Conservation (phyloP, 2,113 vertebrate genomes). For the Crotalus horridus region DNA sequence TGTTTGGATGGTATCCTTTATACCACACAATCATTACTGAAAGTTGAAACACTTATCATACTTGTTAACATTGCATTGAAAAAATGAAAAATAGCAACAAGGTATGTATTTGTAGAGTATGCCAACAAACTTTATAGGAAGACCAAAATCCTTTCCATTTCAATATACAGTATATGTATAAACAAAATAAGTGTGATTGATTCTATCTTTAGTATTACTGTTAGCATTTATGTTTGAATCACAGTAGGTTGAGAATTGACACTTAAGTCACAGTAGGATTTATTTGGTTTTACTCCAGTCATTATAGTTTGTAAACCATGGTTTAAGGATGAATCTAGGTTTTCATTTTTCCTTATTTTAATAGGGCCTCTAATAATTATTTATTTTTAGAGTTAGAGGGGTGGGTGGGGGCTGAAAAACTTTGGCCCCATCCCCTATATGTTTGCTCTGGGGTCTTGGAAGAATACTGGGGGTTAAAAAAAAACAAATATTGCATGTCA, state of each 20-base stretch:
- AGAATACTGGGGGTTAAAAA: no score
- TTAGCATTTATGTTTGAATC: neutral
- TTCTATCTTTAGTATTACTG: neutral
- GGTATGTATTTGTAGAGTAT: neutral
- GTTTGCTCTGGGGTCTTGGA: no score
- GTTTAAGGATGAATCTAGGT: no score
- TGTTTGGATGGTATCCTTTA: neutral
- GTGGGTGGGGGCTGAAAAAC: no score
- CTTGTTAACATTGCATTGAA: neutral
- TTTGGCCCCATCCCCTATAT: no score
- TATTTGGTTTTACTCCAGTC: no score
- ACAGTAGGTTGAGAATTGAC: neutral
- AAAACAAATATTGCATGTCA: no score
- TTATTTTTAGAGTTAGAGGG: no score
- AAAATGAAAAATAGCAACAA: neutral
- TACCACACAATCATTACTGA: neutral
- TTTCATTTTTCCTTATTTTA: no score
- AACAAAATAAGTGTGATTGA: neutral
- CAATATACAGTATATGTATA: neutral
- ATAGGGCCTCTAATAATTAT: no score
- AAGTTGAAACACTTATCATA: neutral
- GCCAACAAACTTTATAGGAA: neutral
- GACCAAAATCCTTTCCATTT: accelerated
- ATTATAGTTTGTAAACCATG: no score
- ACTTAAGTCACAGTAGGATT: no score